These are phyloP conservation scores for Mactromeris polynyma DNA, from an alignment of 2,888 invertebrate genomes.

Conservation along the genomic window DNA sequence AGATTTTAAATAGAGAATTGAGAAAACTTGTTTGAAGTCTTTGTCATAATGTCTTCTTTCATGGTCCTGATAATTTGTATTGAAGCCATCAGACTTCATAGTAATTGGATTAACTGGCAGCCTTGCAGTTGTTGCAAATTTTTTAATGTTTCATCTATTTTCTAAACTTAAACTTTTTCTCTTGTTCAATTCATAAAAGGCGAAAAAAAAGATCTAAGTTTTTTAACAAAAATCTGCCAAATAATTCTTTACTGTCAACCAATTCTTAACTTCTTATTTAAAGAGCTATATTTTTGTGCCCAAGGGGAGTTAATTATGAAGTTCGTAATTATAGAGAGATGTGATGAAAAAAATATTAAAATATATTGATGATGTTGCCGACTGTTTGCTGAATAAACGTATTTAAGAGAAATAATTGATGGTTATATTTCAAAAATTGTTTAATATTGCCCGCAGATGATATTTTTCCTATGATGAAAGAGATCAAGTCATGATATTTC, in stretches of 20 bases:
- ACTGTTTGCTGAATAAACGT: not conserved
- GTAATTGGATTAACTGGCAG: too few species aligned
- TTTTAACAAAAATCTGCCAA: too few species aligned
- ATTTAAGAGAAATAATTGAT: not conserved
- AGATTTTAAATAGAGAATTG: slow-evolving; percentile 1
- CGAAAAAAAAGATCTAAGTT: too few species aligned
- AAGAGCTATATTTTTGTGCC: not conserved
- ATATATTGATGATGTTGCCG: not conserved
- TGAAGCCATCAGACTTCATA: not conserved
- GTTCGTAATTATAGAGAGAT: not conserved
- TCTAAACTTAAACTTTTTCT: too few species aligned
- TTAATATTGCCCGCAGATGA: slow-evolving; percentile 14
- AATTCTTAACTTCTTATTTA: not conserved
- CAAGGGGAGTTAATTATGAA: not conserved
- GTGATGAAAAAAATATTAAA: not conserved
- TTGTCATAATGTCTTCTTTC: not conserved
- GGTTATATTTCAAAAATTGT: not conserved
- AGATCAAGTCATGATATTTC: not conserved
- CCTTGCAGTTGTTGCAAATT: too few species aligned
- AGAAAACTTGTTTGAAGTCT: not conserved
- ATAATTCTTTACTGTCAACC: too few species aligned
- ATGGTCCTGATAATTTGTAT: not conserved
- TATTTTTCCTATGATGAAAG: not conserved
- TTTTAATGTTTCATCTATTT: too few species aligned
- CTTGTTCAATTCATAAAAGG: too few species aligned